Conservation (phyloP, 1,140 invertebrate species). For the Charaxes varanes region DNA sequence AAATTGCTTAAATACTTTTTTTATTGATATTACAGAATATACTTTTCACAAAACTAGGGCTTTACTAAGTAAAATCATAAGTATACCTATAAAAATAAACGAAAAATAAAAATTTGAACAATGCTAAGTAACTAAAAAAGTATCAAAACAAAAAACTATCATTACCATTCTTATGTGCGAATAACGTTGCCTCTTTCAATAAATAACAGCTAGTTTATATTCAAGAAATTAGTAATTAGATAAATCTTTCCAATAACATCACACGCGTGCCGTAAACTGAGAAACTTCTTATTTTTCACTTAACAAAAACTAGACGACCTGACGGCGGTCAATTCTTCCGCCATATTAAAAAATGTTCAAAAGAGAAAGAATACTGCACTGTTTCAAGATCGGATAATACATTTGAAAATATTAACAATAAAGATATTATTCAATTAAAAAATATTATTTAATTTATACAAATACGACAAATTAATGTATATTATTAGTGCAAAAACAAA, state of each 20-base stretch:
- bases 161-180: conserved; percentile 67
- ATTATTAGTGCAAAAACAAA: too few species aligned
- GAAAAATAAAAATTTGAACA: conserved; percentile 47
- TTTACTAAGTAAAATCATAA: conserved; percentile 11
- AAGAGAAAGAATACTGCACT: conserved; percentile 47
- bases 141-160: conserved; percentile 75
- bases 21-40: conserved; percentile 17
- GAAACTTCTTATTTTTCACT: conserved; percentile 40
- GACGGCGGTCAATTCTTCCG: conserved; percentile 70
- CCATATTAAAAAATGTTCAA: conserved; percentile 70
- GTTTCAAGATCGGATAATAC: conserved; percentile 29
- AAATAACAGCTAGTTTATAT: conserved; percentile 1
- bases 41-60: neutral
- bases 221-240: conserved; percentile 1
- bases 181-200: conserved; percentile 24
- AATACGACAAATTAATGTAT: too few species aligned
- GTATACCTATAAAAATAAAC: conserved; percentile 11
- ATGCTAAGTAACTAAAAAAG: conserved; percentile 67
- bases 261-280: conserved; percentile 30
- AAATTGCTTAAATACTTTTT: conserved; percentile 46
- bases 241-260: conserved; percentile 29
- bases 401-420: neutral
- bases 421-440: neutral
- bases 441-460: too few species aligned
- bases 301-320: conserved; percentile 57